phyloP scores from a whole-genome alignment of 2,797 vertebrate species.

The Hemibagrus guttatus region DNA sequence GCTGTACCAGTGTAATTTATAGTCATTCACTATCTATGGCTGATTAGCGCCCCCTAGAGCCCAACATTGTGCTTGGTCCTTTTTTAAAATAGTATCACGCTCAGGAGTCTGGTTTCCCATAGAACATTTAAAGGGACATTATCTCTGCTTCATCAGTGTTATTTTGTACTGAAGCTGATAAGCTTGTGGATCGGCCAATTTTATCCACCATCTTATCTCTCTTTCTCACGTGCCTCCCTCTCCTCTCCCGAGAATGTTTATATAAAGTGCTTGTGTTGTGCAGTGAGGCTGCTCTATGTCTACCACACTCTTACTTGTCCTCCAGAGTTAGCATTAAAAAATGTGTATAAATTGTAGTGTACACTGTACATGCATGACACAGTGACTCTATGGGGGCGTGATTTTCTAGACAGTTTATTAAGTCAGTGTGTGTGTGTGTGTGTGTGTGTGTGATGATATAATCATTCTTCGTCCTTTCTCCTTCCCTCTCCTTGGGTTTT shows the following conservation, averaged over 20 bases:
- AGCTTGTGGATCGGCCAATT: slow-evolving; percentile 7
- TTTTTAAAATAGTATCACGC: neutral
- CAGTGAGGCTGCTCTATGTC: neutral
- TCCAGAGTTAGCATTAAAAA: neutral
- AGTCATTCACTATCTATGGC: neutral
- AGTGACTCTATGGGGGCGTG: neutral
- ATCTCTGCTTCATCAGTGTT: slow-evolving; percentile 71
- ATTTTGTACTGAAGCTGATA: slow-evolving; percentile 44
- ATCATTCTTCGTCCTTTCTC: neutral
- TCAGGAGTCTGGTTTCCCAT: neutral
- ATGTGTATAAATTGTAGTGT: too few species aligned
- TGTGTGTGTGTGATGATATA: neutral
- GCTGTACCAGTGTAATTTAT: neutral
- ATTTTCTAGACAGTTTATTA: slow-evolving; percentile 5
- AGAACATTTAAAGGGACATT: slow-evolving; percentile 47
- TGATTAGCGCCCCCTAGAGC: neutral
- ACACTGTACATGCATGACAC: neutral
- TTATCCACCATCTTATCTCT: slow-evolving; percentile 19
- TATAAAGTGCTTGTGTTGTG: slow-evolving; percentile 7
- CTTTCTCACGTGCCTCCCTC: neutral
- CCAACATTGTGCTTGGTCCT: neutral
- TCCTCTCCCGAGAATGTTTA: neutral
- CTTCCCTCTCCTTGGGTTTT: neutral
- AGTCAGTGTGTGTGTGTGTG: neutral
- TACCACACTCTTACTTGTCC: slow-evolving; percentile 1